phyloP scores from a whole-genome alignment of 2,797 vertebrate species.

The Glossophaga mutica region DNA sequence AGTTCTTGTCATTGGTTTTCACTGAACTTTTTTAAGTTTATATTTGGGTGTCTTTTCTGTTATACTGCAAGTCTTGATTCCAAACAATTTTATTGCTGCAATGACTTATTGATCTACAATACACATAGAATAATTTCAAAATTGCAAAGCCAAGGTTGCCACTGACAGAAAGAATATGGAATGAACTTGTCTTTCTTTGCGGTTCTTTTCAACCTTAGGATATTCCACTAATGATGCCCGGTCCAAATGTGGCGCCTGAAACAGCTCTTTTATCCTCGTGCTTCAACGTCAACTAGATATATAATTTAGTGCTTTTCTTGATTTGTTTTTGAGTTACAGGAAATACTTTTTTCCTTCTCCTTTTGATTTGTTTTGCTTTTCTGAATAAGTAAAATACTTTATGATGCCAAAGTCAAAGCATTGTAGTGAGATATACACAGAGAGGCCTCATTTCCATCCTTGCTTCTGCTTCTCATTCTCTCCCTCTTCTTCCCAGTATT shows the following conservation, averaged over 20 bases:
- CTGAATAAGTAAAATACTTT: constrained; percentile 20
- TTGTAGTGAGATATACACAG: not conserved
- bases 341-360: not conserved
- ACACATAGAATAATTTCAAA: not conserved
- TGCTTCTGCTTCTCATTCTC: not conserved
- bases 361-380: not conserved
- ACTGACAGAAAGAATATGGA: not conserved
- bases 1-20: not conserved
- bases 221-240: not conserved
- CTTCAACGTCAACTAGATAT: not conserved
- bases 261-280: not conserved
- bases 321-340: not conserved
- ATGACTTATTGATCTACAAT: not conserved
- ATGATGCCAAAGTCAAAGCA: not conserved
- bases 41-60: not conserved
- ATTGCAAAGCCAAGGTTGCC: not conserved
- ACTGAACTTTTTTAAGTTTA: not conserved
- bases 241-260: not conserved
- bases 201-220: not conserved
- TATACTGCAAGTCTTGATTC: not conserved
- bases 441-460: not conserved
- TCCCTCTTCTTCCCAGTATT: not conserved
- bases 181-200: not conserved
- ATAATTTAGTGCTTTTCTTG: constrained; percentile 22
- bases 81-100: not conserved